These are phyloP conservation scores for Nomada ruficornis DNA, from an alignment of 2,888 invertebrate species.

Conservation along the genomic window DNA sequence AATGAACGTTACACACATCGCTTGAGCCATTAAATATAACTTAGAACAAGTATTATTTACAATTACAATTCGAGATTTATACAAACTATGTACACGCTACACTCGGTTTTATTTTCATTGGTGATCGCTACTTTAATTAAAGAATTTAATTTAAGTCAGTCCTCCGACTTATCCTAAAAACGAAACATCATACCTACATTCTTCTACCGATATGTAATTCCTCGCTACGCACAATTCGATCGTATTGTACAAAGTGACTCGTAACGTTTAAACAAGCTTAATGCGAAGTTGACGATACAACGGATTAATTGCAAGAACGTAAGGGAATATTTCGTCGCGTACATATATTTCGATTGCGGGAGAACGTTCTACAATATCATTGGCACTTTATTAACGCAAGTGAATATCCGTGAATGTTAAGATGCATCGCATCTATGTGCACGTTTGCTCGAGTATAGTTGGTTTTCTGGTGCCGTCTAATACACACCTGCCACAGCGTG, in stretches of 20 bases:
- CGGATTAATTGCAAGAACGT: not conserved
- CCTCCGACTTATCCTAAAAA: not conserved
- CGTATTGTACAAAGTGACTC: slow-evolving; percentile 19
- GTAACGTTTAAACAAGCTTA: no score
- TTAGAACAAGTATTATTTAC: slow-evolving; percentile 58
- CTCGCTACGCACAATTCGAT: not conserved
- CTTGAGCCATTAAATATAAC: slow-evolving; percentile 42
- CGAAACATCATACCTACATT: not conserved
- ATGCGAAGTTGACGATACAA: no score
- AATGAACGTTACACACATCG: slow-evolving; percentile 44
- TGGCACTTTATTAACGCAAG: slow-evolving; percentile 36
- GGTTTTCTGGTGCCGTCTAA: not conserved
- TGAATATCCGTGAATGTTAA: not conserved
- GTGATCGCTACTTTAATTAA: not conserved
- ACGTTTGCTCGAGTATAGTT: no score
- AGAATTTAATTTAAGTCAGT: not conserved
- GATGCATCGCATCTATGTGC: no score
- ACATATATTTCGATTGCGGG: slow-evolving; percentile 1
- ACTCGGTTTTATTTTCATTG: not conserved
- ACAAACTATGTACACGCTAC: slow-evolving; percentile 54
- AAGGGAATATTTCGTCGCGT: slow-evolving; percentile 37
- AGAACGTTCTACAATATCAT: slow-evolving; percentile 18
- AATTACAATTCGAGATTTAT: slow-evolving; percentile 40
- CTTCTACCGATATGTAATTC: not conserved
- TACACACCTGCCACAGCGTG: no score